These are phyloP conservation scores for Aphaenogaster floridana DNA, from an alignment of 1,140 invertebrate genomes.

Conservation along the genomic window DNA sequence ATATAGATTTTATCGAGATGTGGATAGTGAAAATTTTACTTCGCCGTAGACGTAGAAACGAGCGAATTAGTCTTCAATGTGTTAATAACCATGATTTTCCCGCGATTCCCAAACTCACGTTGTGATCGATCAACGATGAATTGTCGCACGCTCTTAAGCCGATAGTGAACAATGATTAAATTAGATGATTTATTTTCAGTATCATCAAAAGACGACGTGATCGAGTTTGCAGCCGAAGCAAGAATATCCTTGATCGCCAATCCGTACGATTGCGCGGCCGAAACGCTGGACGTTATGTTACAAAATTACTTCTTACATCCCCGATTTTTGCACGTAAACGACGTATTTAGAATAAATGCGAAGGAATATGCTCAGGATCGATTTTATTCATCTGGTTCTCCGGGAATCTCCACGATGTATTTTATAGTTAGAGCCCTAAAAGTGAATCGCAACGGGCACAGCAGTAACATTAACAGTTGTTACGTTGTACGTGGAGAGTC, in stretches of 20 bases:
- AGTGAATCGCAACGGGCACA: constrained; percentile 69
- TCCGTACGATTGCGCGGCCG: constrained; percentile 85
- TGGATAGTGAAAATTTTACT: too few species aligned
- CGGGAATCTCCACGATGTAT: constrained; percentile 82
- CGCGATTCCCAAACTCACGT: neutral
- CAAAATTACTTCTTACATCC: constrained; percentile 88
- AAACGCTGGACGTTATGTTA: constrained; percentile 85
- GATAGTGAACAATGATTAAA: constrained; percentile 59
- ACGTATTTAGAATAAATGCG: constrained; percentile 87
- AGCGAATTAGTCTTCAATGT: too few species aligned
- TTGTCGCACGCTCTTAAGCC: constrained; percentile 61
- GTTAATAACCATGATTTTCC: neutral
- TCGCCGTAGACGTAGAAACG: too few species aligned
- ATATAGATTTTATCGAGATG: too few species aligned
- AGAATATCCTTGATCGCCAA: constrained; percentile 86
- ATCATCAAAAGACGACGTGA: constrained; percentile 71
- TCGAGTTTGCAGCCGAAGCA: constrained; percentile 86
- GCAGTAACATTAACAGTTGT: constrained; percentile 77
- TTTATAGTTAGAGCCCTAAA: constrained; percentile 86
- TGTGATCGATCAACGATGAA: neutral
- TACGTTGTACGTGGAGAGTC: constrained; percentile 85
- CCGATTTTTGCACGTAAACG: constrained; percentile 86
- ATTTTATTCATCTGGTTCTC: constrained; percentile 80
- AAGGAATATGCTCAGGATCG: constrained; percentile 85
- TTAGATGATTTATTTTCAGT: constrained; percentile 75